phyloP scores from a whole-genome alignment of 2,888 invertebrate species.

The Calameuta idolon region DNA sequence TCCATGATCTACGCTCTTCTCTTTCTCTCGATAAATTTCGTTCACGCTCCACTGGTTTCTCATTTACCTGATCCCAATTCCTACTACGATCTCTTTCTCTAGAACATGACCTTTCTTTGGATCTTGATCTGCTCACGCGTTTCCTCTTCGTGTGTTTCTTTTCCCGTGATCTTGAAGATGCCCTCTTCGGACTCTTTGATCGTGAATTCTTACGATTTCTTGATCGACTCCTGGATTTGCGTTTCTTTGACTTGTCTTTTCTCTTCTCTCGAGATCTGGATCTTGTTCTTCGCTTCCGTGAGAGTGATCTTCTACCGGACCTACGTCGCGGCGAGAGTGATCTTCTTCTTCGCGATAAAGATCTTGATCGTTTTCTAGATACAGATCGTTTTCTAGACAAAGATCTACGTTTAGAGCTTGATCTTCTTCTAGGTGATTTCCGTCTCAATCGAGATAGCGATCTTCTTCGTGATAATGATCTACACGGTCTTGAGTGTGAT shows the following conservation, averaged over 20 bases:
- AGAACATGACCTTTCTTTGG: constrained; percentile 47
- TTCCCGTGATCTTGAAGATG: constrained; percentile 54
- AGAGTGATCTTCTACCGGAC: constrained; percentile 38
- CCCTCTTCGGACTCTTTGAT: constrained; percentile 53
- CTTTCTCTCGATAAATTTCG: constrained; percentile 33
- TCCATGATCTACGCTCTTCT: constrained; percentile 50
- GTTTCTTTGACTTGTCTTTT: constrained; percentile 60
- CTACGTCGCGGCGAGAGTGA: constrained; percentile 36
- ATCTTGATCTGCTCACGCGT: constrained; percentile 49
- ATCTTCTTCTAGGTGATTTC: constrained; percentile 45
- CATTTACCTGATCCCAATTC: constrained; percentile 57
- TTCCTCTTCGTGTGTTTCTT: constrained; percentile 64
- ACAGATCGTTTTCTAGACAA: constrained; percentile 34
- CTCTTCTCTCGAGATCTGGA: constrained; percentile 43
- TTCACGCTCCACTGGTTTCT: constrained; percentile 46
- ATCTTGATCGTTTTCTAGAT: constrained; percentile 43
- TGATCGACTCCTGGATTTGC: constrained; percentile 61
- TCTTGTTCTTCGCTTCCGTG: constrained; percentile 43
- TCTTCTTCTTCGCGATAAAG: constrained; percentile 38
- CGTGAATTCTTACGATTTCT: constrained; percentile 55
- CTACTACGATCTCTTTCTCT: constrained; percentile 49
- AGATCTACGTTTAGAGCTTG: constrained; percentile 30
- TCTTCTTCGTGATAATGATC: constrained; percentile 51
- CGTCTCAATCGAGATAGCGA: constrained; percentile 52
- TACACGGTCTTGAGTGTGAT: constrained; percentile 45